Percentiles rank a stretch among this genome's conserved stretches.
These are phyloP conservation scores for Rhinopomastus cyanomelas DNA, from an alignment of 2,113 vertebrate genomes.

Conservation along the genomic window DNA sequence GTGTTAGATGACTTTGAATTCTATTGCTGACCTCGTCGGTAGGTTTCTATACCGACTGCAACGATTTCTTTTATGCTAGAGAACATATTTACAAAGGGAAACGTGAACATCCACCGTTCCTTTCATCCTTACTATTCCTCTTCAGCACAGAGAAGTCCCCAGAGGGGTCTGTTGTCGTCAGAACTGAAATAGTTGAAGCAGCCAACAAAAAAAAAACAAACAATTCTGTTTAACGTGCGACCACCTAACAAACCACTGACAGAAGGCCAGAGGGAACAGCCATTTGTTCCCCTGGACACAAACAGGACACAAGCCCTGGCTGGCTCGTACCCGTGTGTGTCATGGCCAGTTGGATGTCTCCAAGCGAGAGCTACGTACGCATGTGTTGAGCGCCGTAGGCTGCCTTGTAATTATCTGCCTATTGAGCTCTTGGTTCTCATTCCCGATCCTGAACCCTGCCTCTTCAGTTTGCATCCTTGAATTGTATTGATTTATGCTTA, in stretches of 20 bases:
- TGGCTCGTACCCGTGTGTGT: neutral
- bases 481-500: neutral
- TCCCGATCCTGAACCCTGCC: neutral
- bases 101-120: neutral
- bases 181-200: neutral
- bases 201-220: neutral
- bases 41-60: neutral
- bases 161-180: neutral
- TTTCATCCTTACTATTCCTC: neutral
- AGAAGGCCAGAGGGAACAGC: neutral
- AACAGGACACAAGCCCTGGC: neutral
- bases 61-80: neutral
- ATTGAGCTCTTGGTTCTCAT: neutral
- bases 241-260: neutral
- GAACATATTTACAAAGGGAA: conserved; percentile 8
- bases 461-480: neutral
- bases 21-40: neutral
- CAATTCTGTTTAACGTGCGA: neutral
- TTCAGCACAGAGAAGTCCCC: neutral
- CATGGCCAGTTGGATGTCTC: neutral
- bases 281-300: neutral
- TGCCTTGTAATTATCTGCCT: neutral
- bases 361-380: neutral
- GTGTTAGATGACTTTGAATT: neutral
- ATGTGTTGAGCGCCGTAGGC: neutral